phyloP scores from a whole-genome alignment of 2,888 invertebrate genomes.

The Oithona nana region DNA sequence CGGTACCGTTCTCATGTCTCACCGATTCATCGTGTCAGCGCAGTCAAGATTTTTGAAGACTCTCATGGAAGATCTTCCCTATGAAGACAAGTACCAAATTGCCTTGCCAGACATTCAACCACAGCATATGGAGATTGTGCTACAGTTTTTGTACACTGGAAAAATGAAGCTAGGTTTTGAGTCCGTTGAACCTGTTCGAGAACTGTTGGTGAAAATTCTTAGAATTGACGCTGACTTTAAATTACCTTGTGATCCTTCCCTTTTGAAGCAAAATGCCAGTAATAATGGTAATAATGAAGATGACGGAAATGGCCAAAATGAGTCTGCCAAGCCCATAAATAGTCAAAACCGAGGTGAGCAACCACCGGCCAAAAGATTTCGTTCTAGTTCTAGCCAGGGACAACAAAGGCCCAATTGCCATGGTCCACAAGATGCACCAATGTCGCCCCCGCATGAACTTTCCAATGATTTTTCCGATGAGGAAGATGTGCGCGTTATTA shows the following conservation, averaged over 20 bases:
- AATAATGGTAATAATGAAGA: neutral
- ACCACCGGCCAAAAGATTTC: neutral
- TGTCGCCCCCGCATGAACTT: neutral
- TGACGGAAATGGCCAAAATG: too few relatives aligned
- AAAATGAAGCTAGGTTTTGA: neutral
- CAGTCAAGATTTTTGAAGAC: conserved; percentile 1
- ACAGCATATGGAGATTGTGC: conserved; percentile 2
- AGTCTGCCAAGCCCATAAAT: neutral
- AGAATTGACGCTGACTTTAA: conserved; percentile 2
- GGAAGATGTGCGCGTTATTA: neutral
- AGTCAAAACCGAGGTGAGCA: neutral
- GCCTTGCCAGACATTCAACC: neutral
- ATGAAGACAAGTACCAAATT: neutral
- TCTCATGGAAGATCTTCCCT: neutral
- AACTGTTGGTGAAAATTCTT: neutral
- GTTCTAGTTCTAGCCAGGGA: neutral
- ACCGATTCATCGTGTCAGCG: neutral
- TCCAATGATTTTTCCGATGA: neutral
- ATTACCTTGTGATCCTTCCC: neutral
- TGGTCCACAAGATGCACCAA: neutral
- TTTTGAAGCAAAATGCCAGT: neutral
- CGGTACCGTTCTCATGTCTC: neutral
- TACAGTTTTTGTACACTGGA: conserved; percentile 1
- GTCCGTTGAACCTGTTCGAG: neutral
- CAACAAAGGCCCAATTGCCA: neutral